Conservation (phyloP, 2,888 invertebrate genomes). For the Dorcus hopei region DNA sequence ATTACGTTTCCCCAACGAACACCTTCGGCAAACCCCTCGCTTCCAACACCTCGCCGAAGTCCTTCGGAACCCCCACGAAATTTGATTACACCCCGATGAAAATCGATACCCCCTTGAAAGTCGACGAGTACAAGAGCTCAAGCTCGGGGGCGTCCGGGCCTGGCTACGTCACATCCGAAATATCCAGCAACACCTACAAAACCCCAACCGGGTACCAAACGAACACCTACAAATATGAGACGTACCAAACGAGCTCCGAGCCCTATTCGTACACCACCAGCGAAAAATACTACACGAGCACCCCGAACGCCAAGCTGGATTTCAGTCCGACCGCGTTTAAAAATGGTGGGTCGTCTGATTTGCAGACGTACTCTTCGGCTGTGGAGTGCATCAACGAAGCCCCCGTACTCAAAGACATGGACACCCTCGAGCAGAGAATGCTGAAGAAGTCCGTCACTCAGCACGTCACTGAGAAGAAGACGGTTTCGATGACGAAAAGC, state of each 20-base stretch:
- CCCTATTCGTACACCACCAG: conserved; percentile 36
- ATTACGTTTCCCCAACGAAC: conserved; percentile 15
- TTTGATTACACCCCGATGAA: conserved; percentile 16
- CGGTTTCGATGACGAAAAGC: conserved; percentile 60
- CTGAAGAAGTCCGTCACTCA: conserved; percentile 67
- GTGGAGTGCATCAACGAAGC: conserved; percentile 43
- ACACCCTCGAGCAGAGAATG: conserved; percentile 63
- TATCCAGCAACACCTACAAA: conserved; percentile 42
- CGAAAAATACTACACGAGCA: conserved; percentile 45
- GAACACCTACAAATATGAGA: conserved; percentile 44
- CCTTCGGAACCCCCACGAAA: conserved; percentile 3
- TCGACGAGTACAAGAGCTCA: conserved; percentile 13
- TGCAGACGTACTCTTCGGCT: conserved; percentile 39
- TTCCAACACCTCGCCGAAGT: neutral
- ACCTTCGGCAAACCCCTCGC: conserved; percentile 21
- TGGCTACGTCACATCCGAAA: conserved; percentile 43
- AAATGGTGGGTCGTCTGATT: conserved; percentile 28
- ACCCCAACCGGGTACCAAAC: conserved; percentile 46
- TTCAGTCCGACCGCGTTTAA: conserved; percentile 33
- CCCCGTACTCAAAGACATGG: conserved; percentile 49
- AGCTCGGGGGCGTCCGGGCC: conserved; percentile 21
- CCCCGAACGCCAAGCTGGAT: conserved; percentile 29
- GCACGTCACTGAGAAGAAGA: conserved; percentile 66
- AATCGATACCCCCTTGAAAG: conserved; percentile 6
- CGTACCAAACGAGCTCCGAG: conserved; percentile 40